phyloP scores from a whole-genome alignment of 1,140 invertebrate species.

The Littorina saxatilis region DNA sequence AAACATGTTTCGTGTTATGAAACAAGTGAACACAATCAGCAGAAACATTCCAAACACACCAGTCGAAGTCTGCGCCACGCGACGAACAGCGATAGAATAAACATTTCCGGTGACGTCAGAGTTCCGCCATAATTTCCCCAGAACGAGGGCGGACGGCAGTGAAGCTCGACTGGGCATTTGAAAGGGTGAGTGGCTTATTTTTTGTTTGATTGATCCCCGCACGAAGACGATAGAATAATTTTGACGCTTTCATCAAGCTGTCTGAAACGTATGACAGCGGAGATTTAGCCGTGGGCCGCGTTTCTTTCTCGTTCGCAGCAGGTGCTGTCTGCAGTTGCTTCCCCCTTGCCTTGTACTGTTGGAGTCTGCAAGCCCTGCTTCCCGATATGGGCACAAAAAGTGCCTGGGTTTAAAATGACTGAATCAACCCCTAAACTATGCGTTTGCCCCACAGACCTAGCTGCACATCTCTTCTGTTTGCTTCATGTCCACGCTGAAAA shows the following conservation, averaged over 20 bases:
- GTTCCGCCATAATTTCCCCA: conserved; percentile 39
- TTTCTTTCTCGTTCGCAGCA: background rate
- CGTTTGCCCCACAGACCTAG: background rate
- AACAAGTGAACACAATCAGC: no score
- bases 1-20: no score
- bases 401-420: conserved; percentile 19
- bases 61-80: no score
- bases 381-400: conserved; percentile 40
- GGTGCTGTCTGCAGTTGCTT: conserved; percentile 35
- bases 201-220: background rate
- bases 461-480: no score
- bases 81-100: background rate
- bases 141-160: conserved; percentile 35
- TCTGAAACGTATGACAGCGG: background rate
- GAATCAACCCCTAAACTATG: conserved; percentile 26
- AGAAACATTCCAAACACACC: no score
- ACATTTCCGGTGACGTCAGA: conserved; percentile 38
- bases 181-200: conserved; percentile 28
- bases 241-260: background rate
- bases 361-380: conserved; percentile 28
- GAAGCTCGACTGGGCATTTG: conserved; percentile 16
- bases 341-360: conserved; percentile 22
- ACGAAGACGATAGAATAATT: background rate
- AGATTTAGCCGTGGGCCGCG: background rate
- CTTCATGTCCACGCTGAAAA: no score